Evolutionary conservation across 2,888 invertebrate genomes (phyloP).

Genomic region (Caradrina clavipalpis): DNA sequence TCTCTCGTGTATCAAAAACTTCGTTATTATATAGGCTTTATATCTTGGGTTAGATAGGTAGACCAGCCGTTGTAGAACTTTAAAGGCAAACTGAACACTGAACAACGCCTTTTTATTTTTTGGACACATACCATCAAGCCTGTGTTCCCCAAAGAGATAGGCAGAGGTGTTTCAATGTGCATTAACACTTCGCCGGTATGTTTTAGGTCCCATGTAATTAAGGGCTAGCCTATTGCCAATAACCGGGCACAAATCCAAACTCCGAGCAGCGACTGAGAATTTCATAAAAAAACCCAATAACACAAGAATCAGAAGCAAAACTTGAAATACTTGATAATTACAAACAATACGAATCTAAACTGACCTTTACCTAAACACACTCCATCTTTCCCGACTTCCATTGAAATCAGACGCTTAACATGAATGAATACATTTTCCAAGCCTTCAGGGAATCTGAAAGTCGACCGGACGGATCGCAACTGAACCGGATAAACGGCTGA

Average conservation of each 20-base stretch:
- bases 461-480: constrained; percentile 39
- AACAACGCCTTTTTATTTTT: no score
- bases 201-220: no score
- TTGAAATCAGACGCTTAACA: constrained; percentile 35
- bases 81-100: no score
- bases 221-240: no score
- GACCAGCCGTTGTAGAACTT: not conserved
- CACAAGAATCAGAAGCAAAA: no score
- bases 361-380: not conserved
- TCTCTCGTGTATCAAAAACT: constrained; percentile 44
- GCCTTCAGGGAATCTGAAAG: constrained; percentile 45
- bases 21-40: constrained; percentile 10
- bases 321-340: not conserved
- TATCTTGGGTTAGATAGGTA: not conserved
- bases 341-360: not conserved
- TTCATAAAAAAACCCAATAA: no score
- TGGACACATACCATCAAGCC: no score
- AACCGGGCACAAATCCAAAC: no score
- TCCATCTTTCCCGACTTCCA: constrained; percentile 19
- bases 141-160: no score
- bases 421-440: constrained; percentile 43
- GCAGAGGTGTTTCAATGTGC: no score
- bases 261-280: no score
- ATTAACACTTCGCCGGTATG: no score
- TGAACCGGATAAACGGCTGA: constrained; percentile 46